Percentiles rank a stretch among this genome's conserved stretches.
These are phyloP conservation scores for Hucho hucho DNA, from an alignment of 2,113 vertebrate species.

Conservation along the genomic window DNA sequence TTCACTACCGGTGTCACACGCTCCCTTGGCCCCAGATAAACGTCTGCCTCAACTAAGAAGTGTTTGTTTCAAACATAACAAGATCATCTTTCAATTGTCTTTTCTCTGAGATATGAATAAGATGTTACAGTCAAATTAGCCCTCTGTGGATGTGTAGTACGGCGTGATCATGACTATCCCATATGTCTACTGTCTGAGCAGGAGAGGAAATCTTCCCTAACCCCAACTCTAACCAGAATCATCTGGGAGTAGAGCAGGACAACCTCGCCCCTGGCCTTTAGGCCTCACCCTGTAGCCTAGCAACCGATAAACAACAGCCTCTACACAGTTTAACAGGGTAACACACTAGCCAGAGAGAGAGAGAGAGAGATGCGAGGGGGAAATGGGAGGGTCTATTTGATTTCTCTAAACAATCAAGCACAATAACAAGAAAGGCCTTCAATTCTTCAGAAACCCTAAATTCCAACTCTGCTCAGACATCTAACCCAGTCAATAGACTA, in stretches of 20 bases:
- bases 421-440: too few relatives aligned
- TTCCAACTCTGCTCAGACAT: too few relatives aligned
- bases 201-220: too few relatives aligned
- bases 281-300: slow-evolving; percentile 52
- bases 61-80: too few relatives aligned
- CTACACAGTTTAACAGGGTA: slow-evolving; percentile 31
- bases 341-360: slow-evolving; percentile 14
- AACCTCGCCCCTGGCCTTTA: slow-evolving; percentile 59
- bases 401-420: too few relatives aligned
- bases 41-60: background rate
- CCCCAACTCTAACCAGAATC: background rate
- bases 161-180: background rate
- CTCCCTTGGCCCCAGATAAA: too few relatives aligned
- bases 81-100: too few relatives aligned
- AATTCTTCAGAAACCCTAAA: too few relatives aligned
- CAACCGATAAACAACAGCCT: slow-evolving; percentile 59
- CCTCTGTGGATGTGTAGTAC: too few relatives aligned
- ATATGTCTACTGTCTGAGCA: background rate
- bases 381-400: background rate
- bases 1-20: too few relatives aligned
- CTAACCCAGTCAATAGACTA: background rate
- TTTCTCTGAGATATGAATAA: too few relatives aligned
- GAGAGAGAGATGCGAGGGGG: slow-evolving; percentile 1
- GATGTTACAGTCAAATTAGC: too few relatives aligned
- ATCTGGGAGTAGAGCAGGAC: slow-evolving; percentile 53